Conservation (phyloP, 2,888 invertebrate species). For the Linnaemya vulpina region DNA sequence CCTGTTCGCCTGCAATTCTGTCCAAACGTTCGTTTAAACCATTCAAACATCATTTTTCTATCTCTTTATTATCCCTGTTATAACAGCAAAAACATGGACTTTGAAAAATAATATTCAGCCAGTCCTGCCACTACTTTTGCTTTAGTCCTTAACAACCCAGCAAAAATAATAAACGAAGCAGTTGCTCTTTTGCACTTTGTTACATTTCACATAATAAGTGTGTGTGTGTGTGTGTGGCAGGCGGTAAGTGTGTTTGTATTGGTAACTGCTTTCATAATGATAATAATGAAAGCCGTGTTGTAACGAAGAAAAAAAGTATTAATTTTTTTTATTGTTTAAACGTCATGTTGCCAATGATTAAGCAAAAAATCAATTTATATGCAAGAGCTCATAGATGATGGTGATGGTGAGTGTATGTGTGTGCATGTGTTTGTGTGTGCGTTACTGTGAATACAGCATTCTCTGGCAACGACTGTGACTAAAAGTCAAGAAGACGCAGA, state of each 20-base stretch:
- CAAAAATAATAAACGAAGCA: neutral
- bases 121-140: constrained; percentile 26
- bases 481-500: constrained; percentile 22
- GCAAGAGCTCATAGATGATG: constrained; percentile 22
- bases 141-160: neutral
- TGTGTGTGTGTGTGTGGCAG: neutral
- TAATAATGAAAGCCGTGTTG: constrained; percentile 48
- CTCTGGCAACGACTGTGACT: constrained; percentile 5
- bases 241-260: constrained; percentile 27
- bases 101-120: constrained; percentile 47
- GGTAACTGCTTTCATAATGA: constrained; percentile 56
- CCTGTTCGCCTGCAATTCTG: neutral
- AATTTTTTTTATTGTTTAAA: constrained; percentile 48
- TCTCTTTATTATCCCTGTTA: constrained; percentile 41
- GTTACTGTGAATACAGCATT: no score
- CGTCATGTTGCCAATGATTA: constrained; percentile 67
- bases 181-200: constrained; percentile 49
- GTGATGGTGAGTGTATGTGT: neutral
- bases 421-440: neutral
- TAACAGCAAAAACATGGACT: constrained; percentile 35
- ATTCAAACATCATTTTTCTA: neutral
- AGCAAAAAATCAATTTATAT: constrained; percentile 70
- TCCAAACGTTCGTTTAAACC: neutral
- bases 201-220: neutral
- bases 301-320: no score